Evolutionary conservation across 2,113 vertebrate species (phyloP).

Genomic region (Psilopsiagon aymara): DNA sequence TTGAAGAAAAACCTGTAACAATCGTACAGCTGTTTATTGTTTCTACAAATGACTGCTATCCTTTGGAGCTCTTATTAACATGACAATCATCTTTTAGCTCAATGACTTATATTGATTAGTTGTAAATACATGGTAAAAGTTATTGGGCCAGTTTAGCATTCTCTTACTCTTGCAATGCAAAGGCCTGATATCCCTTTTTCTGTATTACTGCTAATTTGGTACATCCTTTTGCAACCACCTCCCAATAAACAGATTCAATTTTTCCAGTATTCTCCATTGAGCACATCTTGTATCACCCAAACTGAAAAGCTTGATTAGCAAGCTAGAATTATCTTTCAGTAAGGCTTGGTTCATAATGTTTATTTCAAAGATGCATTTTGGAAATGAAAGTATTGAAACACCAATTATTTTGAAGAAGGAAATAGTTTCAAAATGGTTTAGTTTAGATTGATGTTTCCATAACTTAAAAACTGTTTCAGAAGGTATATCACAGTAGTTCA

Average conservation of each 20-base stretch:
- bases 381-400: background rate
- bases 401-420: background rate
- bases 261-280: background rate
- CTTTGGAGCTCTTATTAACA: background rate
- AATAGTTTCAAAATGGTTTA: background rate
- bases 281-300: background rate
- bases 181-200: background rate
- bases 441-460: background rate
- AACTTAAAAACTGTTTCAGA: background rate
- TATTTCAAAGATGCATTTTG: background rate
- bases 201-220: background rate
- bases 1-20: background rate
- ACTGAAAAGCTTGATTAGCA: background rate
- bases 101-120: background rate
- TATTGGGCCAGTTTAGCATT: background rate
- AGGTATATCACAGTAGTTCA: background rate
- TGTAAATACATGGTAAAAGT: background rate
- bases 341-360: background rate
- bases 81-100: background rate
- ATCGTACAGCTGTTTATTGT: background rate
- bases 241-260: background rate
- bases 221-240: background rate
- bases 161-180: background rate
- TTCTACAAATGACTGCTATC: background rate
- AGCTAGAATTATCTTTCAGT: background rate